Evolutionary conservation across 2,797 vertebrate species (phyloP), one percentile per base, ranked within the genome.

Genomic region (Rhinogobio ventralis): DNA sequence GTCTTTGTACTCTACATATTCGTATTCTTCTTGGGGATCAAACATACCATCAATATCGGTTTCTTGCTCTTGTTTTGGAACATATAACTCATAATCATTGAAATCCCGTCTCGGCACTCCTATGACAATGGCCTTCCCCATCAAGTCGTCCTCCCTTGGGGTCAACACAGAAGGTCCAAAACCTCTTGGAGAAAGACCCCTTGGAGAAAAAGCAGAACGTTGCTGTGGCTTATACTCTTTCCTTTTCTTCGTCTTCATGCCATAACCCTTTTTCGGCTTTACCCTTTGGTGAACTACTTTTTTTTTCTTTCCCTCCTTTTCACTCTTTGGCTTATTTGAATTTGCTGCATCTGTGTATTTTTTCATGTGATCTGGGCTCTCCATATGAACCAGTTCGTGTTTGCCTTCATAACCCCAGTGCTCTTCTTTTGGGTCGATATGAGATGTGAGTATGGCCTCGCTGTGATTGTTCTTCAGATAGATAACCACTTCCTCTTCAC

Each of bases 81-180:
- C 8, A 19, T 96, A 96, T 39, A 96, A 42, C 62, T 95, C 93
- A 25, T 96, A 96, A 81, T 98, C 96, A 10, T 93, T 92, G 7
- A 97, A 97, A 51, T 95, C 95, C 1, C 94, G 95, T 28, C 94
- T 92, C 3, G 97, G 96, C 51, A 99, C 90, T 0, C 97, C 97
- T 6, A 98, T 95, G 1, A 94, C 88, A 73, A 99, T 89, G 0
- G 92, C 67, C 7, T 33, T 86, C 57, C 89, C 90, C 9, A 89
- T 84, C 28, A 95, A 88, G 1, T 93, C 86, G 28, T 94, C 92
- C 55, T 94, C 87, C 23, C 33, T 91, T 67, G 79, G 89, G 71
- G 15, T 13, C 0, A 51, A 4, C 0, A 6, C 60, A 28, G 87
- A 5, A 3, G 94, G 95, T 87, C 85, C 92, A 23, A 88, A 81